Conservation (phyloP, 2,797 vertebrate species). For the Propithecus deckenii region DNA sequence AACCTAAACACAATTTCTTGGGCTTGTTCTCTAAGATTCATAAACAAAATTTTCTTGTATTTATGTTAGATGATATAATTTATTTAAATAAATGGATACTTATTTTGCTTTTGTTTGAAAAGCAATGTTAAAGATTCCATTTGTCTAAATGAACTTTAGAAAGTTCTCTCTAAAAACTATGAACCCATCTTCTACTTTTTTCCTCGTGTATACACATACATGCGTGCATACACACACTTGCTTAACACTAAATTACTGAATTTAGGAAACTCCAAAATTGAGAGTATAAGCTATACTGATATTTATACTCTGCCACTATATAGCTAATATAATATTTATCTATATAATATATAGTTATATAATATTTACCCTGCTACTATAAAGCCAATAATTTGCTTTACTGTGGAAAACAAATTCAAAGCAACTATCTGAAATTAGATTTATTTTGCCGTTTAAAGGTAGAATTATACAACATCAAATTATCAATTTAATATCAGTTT, state of each 20-base stretch:
- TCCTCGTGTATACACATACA: not conserved
- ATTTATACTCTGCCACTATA: not conserved
- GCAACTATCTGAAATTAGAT: slow-evolving; percentile 34
- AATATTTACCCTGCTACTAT: slow-evolving; percentile 3
- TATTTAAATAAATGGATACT: not conserved
- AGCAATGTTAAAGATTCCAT: not conserved
- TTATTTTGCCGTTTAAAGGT: slow-evolving; percentile 36
- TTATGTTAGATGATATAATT: not conserved
- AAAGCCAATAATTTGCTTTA: slow-evolving; percentile 45
- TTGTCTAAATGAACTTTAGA: slow-evolving; percentile 50
- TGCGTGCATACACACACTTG: not conserved
- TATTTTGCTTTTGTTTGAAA: slow-evolving; percentile 20
- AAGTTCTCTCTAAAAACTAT: not conserved
- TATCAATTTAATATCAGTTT: not conserved
- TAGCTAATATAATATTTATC: not conserved
- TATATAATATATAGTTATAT: not conserved
- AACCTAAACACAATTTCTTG: slow-evolving; percentile 27
- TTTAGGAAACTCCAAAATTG: not conserved
- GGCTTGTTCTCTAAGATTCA: not conserved
- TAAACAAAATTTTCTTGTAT: not conserved
- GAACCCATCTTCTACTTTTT: not conserved
- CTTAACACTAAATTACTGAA: slow-evolving; percentile 14
- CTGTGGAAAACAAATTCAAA: slow-evolving; percentile 38
- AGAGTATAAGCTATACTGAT: not conserved
- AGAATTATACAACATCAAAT: slow-evolving; percentile 26